Evolutionary conservation across 2,113 vertebrate genomes (phyloP).

Genomic region (Semnornis frantzii): DNA sequence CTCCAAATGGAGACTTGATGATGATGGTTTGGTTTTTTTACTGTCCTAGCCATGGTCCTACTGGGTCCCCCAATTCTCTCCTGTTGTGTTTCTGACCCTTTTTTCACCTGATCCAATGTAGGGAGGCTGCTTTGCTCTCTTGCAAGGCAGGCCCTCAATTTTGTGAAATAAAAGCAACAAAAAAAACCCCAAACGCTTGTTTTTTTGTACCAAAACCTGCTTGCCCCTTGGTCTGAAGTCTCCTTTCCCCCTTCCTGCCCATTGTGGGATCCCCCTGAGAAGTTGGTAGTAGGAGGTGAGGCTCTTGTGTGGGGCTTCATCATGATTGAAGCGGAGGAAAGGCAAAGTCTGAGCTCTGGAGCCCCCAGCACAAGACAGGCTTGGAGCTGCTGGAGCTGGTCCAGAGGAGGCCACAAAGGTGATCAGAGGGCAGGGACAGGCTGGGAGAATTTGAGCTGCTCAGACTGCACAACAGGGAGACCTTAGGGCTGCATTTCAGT

Average conservation of each 20-base stretch:
- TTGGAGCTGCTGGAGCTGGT: accelerated
- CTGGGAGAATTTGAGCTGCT: too few species aligned
- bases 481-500: too few species aligned
- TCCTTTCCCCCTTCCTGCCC: not conserved
- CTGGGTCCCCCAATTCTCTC: not conserved
- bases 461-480: too few species aligned
- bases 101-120: conserved; percentile 60
- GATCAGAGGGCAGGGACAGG: too few species aligned
- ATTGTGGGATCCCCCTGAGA: not conserved
- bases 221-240: conserved; percentile 16
- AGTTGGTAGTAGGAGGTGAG: accelerated
- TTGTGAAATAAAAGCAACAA: conserved; percentile 64
- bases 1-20: conserved; percentile 61
- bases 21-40: conserved; percentile 39
- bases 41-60: conserved; percentile 47
- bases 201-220: conserved; percentile 76
- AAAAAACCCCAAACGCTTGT: not conserved
- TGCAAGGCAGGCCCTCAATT: conserved; percentile 53
- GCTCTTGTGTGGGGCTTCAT: not conserved
- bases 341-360: not conserved
- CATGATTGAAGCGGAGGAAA: accelerated
- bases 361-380: too few species aligned
- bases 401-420: too few species aligned
- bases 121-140: conserved; percentile 58
- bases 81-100: conserved; percentile 33